These are phyloP conservation scores for Platysternon megacephalum DNA, from an alignment of 2,113 vertebrate species.

Conservation along the genomic window DNA sequence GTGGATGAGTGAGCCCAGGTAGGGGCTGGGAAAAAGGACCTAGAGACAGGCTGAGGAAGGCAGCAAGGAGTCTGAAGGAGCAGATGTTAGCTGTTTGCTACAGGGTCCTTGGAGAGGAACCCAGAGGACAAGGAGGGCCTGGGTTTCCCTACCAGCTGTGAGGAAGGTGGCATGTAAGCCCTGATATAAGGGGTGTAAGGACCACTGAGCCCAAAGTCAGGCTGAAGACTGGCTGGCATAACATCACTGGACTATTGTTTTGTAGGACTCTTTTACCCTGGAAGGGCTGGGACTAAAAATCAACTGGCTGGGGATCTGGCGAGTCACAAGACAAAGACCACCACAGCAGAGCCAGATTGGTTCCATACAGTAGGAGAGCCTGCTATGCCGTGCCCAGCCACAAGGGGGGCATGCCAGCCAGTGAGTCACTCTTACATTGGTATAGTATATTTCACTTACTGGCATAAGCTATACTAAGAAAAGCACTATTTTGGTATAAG, in stretches of 20 bases:
- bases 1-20: neutral
- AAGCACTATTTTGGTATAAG: neutral
- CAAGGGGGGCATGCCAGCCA: too few relatives aligned
- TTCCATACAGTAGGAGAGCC: too few relatives aligned
- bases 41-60: neutral
- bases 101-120: neutral
- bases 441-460: neutral
- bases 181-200: too few relatives aligned
- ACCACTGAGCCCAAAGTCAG: neutral
- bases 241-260: neutral
- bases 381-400: too few relatives aligned
- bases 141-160: neutral
- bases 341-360: neutral
- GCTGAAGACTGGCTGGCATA: too few relatives aligned
- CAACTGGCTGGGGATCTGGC: neutral
- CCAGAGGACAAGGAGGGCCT: neutral
- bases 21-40: neutral
- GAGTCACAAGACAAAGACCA: neutral
- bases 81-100: neutral
- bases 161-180: neutral
- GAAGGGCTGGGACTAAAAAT: neutral
- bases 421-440: neutral
- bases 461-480: neutral
- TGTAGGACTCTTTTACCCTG: neutral
- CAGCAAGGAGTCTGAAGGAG: neutral